These are phyloP conservation scores for Halesus radiatus DNA, from an alignment of 1,140 invertebrate genomes.

Conservation along the genomic window DNA sequence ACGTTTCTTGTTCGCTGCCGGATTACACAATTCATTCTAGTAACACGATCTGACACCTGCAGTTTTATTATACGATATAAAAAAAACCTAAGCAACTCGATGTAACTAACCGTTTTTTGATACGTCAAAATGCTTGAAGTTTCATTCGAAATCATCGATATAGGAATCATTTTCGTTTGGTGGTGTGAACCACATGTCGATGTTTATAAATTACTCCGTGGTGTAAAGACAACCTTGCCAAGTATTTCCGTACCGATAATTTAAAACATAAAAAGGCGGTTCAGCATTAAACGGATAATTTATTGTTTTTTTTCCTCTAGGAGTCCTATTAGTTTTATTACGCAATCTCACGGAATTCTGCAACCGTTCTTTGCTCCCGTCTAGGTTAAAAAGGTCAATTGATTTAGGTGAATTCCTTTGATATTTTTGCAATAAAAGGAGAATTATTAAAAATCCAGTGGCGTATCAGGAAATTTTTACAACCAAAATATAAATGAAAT, in stretches of 20 bases:
- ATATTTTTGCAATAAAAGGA: too few relatives aligned
- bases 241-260: conserved; percentile 3
- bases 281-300: conserved; percentile 13
- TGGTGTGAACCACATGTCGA: not conserved
- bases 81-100: conserved; percentile 3
- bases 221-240: not conserved
- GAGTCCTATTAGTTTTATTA: conserved; percentile 18
- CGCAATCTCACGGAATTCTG: conserved; percentile 2
- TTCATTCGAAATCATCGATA: not conserved
- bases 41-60: conserved; percentile 24
- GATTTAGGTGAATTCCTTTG: conserved; percentile 25
- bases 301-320: not conserved
- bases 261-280: conserved; percentile 13
- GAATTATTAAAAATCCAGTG: too few relatives aligned
- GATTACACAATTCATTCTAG: conserved; percentile 16
- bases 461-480: too few relatives aligned
- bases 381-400: conserved; percentile 18
- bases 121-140: not conserved
- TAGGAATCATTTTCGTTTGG: not conserved
- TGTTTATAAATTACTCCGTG: not conserved
- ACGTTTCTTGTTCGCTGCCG: conserved; percentile 11
- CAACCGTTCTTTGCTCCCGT: conserved; percentile 20
- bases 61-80: conserved; percentile 24
- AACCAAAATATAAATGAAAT: too few relatives aligned
- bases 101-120: not conserved